phyloP scores from a whole-genome alignment of 1,140 invertebrate genomes.

The Philaenus spumarius region DNA sequence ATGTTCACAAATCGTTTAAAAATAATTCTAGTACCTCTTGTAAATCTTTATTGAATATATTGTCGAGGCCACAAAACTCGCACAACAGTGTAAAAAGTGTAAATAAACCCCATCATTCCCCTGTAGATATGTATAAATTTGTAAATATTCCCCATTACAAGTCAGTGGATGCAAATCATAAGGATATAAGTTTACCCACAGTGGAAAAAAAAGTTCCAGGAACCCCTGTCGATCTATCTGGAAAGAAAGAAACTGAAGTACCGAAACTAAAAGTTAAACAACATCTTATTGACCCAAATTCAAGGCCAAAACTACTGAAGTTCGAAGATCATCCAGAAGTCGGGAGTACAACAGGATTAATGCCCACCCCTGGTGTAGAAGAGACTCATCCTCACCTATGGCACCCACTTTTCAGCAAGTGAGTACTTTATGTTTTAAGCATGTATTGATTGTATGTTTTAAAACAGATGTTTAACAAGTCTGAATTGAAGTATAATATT shows the following conservation, averaged over 20 bases:
- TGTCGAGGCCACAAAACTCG: too few relatives aligned
- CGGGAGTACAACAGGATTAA: constrained; percentile 46
- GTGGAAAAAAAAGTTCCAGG: background rate
- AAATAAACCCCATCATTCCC: too few relatives aligned
- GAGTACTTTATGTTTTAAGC: constrained; percentile 30
- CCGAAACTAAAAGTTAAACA: constrained; percentile 41
- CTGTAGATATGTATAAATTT: too few relatives aligned
- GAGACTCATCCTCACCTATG: constrained; percentile 52
- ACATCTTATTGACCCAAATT: constrained; percentile 39
- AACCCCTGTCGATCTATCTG: constrained; percentile 29
- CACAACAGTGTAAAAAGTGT: too few relatives aligned
- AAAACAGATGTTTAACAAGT: too few relatives aligned
- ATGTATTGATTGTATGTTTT: too few relatives aligned
- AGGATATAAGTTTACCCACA: background rate
- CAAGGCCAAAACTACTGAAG: constrained; percentile 32
- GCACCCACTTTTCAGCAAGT: constrained; percentile 65
- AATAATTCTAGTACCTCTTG: too few relatives aligned
- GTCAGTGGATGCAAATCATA: too few relatives aligned
- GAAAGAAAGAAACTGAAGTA: constrained; percentile 25
- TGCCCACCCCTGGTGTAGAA: constrained; percentile 33
- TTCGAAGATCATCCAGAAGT: constrained; percentile 42
- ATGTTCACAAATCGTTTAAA: too few relatives aligned
- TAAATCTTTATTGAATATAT: too few relatives aligned
- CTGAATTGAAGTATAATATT: too few relatives aligned
- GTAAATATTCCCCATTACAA: too few relatives aligned